Evolutionary conservation across 2,113 vertebrate species (phyloP).

Genomic region (Callocephalon fimbriatum): DNA sequence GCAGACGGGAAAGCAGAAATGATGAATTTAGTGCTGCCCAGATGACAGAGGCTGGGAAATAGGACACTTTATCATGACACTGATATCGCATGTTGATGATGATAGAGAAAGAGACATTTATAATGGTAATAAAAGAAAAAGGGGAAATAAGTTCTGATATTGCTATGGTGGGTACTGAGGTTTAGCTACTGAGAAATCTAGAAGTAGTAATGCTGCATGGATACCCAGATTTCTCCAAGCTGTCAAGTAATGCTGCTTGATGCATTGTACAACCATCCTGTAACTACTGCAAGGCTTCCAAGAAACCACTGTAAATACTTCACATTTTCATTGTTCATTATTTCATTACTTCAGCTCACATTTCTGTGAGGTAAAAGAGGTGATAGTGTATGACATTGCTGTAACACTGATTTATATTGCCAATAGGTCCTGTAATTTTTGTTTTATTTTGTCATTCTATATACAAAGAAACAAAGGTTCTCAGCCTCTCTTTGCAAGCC

Average conservation of each 20-base stretch:
- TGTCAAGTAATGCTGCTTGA: background rate
- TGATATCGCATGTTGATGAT: background rate
- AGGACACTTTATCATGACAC: background rate
- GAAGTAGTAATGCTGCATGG: background rate
- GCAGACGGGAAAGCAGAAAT: background rate
- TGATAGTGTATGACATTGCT: background rate
- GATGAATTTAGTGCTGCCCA: background rate
- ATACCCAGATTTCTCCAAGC: background rate
- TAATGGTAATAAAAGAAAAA: background rate
- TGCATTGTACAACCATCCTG: background rate
- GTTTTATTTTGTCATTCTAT: background rate
- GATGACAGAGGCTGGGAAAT: background rate
- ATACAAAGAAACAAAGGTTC: background rate
- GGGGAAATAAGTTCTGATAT: background rate
- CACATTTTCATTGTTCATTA: background rate
- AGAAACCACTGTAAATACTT: background rate
- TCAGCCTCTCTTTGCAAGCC: background rate
- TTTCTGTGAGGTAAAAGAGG: constrained; percentile 30
- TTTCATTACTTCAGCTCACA: constrained; percentile 22
- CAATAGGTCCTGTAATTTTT: background rate
- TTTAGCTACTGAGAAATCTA: background rate
- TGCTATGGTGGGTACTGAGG: background rate
- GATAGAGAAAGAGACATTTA: background rate
- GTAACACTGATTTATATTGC: constrained; percentile 16
- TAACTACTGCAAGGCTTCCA: background rate